A percentile compares a stretch with the other conserved stretches of the same genome.
Evolutionary conservation across 2,113 vertebrate genomes (phyloP).

Genomic region (Xenus cinereus): DNA sequence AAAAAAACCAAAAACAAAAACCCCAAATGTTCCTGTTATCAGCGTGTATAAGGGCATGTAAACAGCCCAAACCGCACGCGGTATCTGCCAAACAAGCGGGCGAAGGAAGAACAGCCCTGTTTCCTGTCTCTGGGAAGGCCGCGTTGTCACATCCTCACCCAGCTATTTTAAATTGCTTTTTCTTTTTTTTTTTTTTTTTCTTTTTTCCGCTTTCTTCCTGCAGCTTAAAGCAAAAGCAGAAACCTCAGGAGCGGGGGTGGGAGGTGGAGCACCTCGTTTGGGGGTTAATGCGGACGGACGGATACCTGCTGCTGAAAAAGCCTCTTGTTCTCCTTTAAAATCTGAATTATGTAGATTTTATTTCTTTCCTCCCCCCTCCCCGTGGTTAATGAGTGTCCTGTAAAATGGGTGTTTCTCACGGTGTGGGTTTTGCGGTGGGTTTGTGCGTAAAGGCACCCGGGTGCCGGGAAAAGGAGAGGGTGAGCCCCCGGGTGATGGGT

Average conservation of each 20-base stretch:
- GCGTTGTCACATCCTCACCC: background rate
- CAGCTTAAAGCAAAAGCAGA: background rate
- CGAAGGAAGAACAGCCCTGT: background rate
- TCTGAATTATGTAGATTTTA: background rate
- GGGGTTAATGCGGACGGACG: too few species aligned
- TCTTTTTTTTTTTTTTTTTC: background rate
- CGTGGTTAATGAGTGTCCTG: background rate
- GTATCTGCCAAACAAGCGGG: background rate
- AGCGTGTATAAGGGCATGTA: background rate
- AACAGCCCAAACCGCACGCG: background rate
- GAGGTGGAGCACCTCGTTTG: background rate
- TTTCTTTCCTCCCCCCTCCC: too few species aligned
- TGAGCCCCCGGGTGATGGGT: background rate
- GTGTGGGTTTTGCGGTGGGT: fast-evolving
- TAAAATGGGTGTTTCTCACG: background rate
- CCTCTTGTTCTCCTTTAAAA: background rate
- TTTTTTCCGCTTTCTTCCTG: background rate
- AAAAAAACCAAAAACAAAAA: background rate
- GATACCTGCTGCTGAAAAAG: background rate
- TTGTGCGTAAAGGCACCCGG: fast-evolving
- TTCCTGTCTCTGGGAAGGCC: background rate
- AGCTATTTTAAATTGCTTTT: background rate
- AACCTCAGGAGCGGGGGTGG: fast-evolving
- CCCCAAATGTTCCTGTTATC: background rate
- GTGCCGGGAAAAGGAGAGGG: fast-evolving